Percentiles rank a stretch among this genome's conserved stretches.
Conservation (phyloP, 2,888 invertebrate species). For the Clivina fossor region DNA sequence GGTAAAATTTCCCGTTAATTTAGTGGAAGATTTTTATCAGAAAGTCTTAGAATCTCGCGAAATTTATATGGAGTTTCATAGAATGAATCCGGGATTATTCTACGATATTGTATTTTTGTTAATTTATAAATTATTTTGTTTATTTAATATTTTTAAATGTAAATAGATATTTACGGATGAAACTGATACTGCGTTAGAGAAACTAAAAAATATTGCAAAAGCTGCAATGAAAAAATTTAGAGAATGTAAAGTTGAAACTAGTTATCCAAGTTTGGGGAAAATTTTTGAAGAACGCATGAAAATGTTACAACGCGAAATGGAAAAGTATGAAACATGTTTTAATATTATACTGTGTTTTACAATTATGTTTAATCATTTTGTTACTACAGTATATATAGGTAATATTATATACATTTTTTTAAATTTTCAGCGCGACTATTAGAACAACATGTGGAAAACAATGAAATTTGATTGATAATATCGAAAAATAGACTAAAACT, state of each 20-base stretch:
- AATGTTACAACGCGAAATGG: slow-evolving; percentile 35
- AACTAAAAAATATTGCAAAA: slow-evolving; percentile 40
- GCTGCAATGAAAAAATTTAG: slow-evolving; percentile 24
- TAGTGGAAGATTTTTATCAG: slow-evolving; percentile 40
- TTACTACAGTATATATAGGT: too few relatives aligned
- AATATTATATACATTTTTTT: too few relatives aligned
- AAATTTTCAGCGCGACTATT: too few relatives aligned
- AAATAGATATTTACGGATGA: slow-evolving; percentile 45
- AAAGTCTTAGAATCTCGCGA: slow-evolving; percentile 45
- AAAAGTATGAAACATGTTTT: slow-evolving; percentile 20
- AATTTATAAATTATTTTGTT: not conserved
- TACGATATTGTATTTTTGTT: slow-evolving; percentile 44
- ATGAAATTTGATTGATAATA: too few relatives aligned
- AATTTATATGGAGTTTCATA: slow-evolving; percentile 46
- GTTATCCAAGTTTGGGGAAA: slow-evolving; percentile 35
- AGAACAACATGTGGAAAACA: too few relatives aligned
- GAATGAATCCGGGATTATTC: slow-evolving; percentile 49
- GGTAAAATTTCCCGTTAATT: slow-evolving; percentile 5
- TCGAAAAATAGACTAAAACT: too few relatives aligned
- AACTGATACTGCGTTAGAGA: slow-evolving; percentile 37
- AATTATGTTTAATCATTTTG: too few relatives aligned
- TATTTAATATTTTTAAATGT: slow-evolving; percentile 2
- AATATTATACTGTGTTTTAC: too few relatives aligned
- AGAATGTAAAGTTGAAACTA: slow-evolving; percentile 32
- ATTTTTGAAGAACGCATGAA: slow-evolving; percentile 37